Evolutionary conservation across 2,797 vertebrate genomes (phyloP).

Genomic region (Gobionotothen gibberifrons): DNA sequence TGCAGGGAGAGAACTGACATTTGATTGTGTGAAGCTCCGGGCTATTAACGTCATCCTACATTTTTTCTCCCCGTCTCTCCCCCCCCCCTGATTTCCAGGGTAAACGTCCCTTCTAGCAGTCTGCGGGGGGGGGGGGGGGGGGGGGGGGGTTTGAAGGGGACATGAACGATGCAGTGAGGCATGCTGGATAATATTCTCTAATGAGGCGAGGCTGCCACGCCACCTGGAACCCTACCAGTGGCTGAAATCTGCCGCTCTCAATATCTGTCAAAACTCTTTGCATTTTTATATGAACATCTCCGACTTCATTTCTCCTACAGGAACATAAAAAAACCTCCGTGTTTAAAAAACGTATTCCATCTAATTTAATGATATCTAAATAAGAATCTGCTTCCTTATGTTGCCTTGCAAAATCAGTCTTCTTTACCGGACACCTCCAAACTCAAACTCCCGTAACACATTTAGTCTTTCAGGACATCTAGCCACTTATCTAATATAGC

Average conservation of each 20-base stretch:
- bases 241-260: slow-evolving; percentile 58
- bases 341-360: slow-evolving; percentile 36
- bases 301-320: slow-evolving; percentile 28
- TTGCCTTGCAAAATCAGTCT: slow-evolving; percentile 11
- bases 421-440: slow-evolving; percentile 28
- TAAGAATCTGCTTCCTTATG: slow-evolving; percentile 28
- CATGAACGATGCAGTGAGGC: slow-evolving; percentile 64
- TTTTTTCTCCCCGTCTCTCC: slow-evolving; percentile 9
- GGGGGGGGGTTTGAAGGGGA: slow-evolving; percentile 40
- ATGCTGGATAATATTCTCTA: slow-evolving; percentile 79
- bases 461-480: slow-evolving; percentile 32
- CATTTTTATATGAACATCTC: slow-evolving; percentile 58
- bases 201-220: slow-evolving; percentile 74
- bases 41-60: slow-evolving; percentile 52
- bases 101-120: slow-evolving; percentile 69
- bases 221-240: slow-evolving; percentile 71
- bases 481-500: slow-evolving; percentile 32
- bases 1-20: slow-evolving; percentile 43
- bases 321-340: neutral
- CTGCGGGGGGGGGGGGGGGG: slow-evolving; percentile 27
- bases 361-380: slow-evolving; percentile 37
- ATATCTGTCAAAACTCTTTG: slow-evolving; percentile 58
- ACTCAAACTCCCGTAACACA: slow-evolving; percentile 40
- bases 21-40: slow-evolving; percentile 62
- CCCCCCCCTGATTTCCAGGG: slow-evolving; percentile 62